These are phyloP conservation scores for Astreopora myriophthalma DNA, from an alignment of 64 coral and sea anemone species.

Conservation along the genomic window DNA sequence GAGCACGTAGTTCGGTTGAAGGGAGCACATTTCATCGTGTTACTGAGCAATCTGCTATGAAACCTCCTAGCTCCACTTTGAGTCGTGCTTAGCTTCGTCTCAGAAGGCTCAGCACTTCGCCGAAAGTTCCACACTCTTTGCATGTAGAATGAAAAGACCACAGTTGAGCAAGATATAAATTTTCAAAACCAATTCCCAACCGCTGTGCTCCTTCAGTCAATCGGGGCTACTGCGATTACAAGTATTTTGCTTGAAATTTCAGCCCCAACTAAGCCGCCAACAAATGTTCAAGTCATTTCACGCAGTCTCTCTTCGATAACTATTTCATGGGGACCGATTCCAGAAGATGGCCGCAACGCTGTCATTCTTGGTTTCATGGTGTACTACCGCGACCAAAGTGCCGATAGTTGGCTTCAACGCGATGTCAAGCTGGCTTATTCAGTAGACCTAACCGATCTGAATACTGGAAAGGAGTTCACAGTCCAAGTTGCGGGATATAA, in stretches of 20 bases:
- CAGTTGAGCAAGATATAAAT: too few relatives aligned
- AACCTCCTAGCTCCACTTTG: too few relatives aligned
- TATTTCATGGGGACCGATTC: conserved; percentile 40
- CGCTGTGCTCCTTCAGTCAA: too few relatives aligned
- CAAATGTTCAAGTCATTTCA: conserved; percentile 24
- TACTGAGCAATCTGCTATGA: too few relatives aligned
- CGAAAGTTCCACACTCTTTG: too few relatives aligned
- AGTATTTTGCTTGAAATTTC: background rate
- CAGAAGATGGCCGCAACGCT: conserved; percentile 13
- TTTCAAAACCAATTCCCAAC: too few relatives aligned
- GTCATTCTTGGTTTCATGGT: conserved; percentile 38
- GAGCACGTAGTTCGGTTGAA: too few relatives aligned
- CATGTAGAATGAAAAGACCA: too few relatives aligned
- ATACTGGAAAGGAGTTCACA: background rate
- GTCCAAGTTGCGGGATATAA: conserved; percentile 52
- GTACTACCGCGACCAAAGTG: conserved; percentile 1
- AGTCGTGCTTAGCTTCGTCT: too few relatives aligned
- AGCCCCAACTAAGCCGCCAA: conserved; percentile 37
- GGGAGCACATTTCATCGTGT: too few relatives aligned
- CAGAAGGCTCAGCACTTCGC: too few relatives aligned
- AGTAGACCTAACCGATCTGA: background rate
- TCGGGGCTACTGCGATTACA: too few relatives aligned
- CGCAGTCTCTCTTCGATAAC: background rate
- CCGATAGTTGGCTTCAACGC: background rate
- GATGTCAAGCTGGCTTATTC: background rate